phyloP scores from a whole-genome alignment of 2,888 invertebrate species.

The Allygus modestus region DNA sequence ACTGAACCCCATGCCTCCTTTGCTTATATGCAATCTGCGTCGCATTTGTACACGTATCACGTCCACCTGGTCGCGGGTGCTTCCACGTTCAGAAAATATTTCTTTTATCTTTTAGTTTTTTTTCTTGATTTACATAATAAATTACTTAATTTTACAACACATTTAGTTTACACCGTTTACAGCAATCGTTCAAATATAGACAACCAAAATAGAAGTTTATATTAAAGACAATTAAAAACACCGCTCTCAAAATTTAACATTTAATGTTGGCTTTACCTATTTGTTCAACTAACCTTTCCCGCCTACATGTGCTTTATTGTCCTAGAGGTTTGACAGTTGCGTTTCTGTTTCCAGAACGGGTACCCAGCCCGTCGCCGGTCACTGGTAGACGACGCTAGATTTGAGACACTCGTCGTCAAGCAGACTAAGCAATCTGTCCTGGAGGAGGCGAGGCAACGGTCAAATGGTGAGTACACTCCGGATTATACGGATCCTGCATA shows the following conservation, averaged over 20 bases:
- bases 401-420: conserved; percentile 97
- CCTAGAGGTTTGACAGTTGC: too few species aligned
- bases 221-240: too few species aligned
- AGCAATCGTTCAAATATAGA: too few species aligned
- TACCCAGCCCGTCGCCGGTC: conserved; percentile 97
- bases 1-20: background rate
- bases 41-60: conserved; percentile 17
- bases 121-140: too few species aligned
- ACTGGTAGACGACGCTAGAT: conserved; percentile 97
- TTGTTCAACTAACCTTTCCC: too few species aligned
- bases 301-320: too few species aligned
- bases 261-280: too few species aligned
- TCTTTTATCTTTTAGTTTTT: too few species aligned
- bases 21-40: background rate
- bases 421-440: conserved; percentile 95
- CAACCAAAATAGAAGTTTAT: too few species aligned
- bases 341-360: conserved; percentile 86
- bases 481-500: conserved; percentile 46
- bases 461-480: conserved; percentile 83
- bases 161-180: too few species aligned
- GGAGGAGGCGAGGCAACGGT: conserved; percentile 92
- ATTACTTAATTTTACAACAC: too few species aligned
- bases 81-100: background rate
- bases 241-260: too few species aligned
- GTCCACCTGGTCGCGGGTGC: background rate